Evolutionary conservation across 2,888 invertebrate genomes (phyloP), one percentile per base, ranked within the genome.

Genomic region (Biston betularia): DNA sequence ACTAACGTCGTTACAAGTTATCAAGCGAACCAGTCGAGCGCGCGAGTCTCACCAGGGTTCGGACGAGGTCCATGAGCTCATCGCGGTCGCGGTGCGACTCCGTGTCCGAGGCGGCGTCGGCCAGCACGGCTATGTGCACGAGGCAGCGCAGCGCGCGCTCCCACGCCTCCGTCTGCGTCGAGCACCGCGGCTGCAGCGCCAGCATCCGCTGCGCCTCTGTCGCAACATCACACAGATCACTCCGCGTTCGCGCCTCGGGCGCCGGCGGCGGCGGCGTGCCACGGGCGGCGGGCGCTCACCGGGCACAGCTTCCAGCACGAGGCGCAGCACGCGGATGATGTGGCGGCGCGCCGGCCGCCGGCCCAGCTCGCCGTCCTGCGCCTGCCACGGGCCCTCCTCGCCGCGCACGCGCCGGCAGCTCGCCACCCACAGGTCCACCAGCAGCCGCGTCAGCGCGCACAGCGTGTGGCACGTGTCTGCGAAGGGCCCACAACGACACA

Each of bases 391-490:
- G 90, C 89, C 75, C 61, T 85, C 35, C 53, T 44, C 50, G 48
- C 52, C 15, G 9, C 40, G 85, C 74, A 89, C 90, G 90, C 76
- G 46, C 46, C 3, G 15, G 15, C 15, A 15, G 46, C 46, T 15
- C 46, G 8, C 7, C 9, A 46, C 14, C 96, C 94, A 87, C 97
- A 53, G 35, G 15, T 53, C 97, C 76, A 98, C 94, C 95, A 97
- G 96, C 69, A 98, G 95, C 76, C 97, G 95, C 69, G 98, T 97
- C 60, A 98, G 93, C 33, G 98, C 97, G 92, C 97, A 97, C 66
- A 97, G 97, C 61, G 97, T 96, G 89, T 97, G 98, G 85, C 97
- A 96, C 53, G 98, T 97, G 89, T 98, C 98, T 65, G 70, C 8
- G 60, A 60, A 35, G 49, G 12, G 38, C 24, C 24, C 24, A 24